These are phyloP conservation scores for Cordylochernes scorpioides DNA, from an alignment of 2,888 invertebrate genomes.

Conservation along the genomic window DNA sequence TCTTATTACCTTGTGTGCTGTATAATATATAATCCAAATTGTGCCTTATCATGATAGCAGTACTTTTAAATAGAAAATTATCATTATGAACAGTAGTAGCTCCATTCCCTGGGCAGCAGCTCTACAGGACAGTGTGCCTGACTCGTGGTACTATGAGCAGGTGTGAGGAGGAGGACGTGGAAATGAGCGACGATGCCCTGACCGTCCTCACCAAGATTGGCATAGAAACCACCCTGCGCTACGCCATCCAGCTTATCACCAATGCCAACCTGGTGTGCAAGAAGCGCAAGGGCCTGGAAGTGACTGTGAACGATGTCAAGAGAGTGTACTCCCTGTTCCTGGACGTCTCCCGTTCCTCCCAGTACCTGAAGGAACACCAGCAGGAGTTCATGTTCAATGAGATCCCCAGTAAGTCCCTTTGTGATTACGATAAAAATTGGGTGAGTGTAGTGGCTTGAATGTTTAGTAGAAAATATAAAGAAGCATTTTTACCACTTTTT, in stretches of 20 bases:
- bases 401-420: slow-evolving; percentile 1
- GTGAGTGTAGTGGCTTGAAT: too few relatives aligned
- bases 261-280: slow-evolving; percentile 78
- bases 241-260: slow-evolving; percentile 90
- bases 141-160: too few relatives aligned
- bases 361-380: slow-evolving; percentile 80
- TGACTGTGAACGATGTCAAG: slow-evolving; percentile 57
- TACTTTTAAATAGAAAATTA: too few relatives aligned
- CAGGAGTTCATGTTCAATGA: slow-evolving; percentile 65
- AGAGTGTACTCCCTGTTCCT: slow-evolving; percentile 78
- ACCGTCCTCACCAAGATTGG: slow-evolving; percentile 74
- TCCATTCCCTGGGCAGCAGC: too few relatives aligned
- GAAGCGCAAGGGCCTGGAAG: slow-evolving; percentile 46
- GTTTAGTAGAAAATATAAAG: too few relatives aligned
- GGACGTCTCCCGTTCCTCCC: slow-evolving; percentile 73
- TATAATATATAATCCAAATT: too few relatives aligned
- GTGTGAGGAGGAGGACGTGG: slow-evolving; percentile 92
- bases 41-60: too few relatives aligned
- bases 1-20: too few relatives aligned
- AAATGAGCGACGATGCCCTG: slow-evolving; percentile 68
- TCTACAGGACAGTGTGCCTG: too few relatives aligned
- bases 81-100: too few relatives aligned
- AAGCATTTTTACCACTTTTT: too few relatives aligned
- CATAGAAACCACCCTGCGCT: slow-evolving; percentile 47
- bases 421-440: too few relatives aligned